Evolutionary conservation across 2,797 vertebrate genomes (phyloP).

Genomic region (Ficedula albicollis): DNA sequence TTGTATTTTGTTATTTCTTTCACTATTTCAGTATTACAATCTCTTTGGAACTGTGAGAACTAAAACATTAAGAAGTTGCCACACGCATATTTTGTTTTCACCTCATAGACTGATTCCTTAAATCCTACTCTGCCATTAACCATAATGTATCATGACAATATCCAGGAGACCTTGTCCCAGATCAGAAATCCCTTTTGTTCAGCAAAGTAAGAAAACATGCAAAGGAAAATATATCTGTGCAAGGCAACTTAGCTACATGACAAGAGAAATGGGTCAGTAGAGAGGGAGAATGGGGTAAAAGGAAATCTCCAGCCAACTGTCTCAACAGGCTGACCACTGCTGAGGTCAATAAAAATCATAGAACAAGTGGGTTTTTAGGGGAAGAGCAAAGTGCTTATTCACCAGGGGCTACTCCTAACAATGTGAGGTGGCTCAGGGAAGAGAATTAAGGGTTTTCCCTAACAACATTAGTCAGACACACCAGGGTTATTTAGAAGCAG

Average conservation of each 20-base stretch:
- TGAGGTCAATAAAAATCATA: background rate
- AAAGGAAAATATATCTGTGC: background rate
- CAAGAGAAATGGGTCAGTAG: background rate
- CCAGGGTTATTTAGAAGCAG: background rate
- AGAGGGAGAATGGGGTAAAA: background rate
- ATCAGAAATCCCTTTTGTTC: background rate
- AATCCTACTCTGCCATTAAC: background rate
- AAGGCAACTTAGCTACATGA: background rate
- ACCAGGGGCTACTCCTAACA: background rate
- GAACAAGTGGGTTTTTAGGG: background rate
- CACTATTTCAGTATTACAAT: background rate
- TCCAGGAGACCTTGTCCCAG: background rate
- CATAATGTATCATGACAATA: background rate
- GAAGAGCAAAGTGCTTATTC: background rate
- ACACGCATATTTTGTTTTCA: background rate
- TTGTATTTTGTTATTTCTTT: background rate
- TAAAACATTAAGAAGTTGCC: background rate
- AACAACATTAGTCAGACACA: background rate
- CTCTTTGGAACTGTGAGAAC: background rate
- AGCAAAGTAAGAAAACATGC: background rate
- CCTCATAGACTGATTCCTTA: background rate
- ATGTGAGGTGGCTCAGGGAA: background rate
- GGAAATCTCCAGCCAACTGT: background rate
- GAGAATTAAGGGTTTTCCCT: background rate
- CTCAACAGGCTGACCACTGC: background rate